Base-by-base conservation (phyloP, 2,888 invertebrate genomes). In the Orthosia incerta region DNA sequence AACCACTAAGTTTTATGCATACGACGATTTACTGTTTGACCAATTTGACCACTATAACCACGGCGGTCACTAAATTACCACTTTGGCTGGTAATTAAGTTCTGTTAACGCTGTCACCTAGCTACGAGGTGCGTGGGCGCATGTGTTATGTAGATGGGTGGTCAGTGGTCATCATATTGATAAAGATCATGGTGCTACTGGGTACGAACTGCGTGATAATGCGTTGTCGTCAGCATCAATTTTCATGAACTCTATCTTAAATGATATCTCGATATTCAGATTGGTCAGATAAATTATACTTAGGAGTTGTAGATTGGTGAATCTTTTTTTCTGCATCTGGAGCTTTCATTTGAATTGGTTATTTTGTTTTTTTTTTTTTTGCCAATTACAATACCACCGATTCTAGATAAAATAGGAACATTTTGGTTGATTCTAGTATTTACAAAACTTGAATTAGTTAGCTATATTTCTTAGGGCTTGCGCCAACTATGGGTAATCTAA, bases 81-180 rank as follows among this genome's bases (percentile, higher is more conserved):
- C 60, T 75, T 71, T 69, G 64, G 59, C 26, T 62, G 50, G 69
- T 79, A 77, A 81, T 85, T 85, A 85, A 79, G 60, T 55, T 71
- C 71, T 70, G 50, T 78, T 80, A 78, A 72, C 69, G 31, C 55
- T 12, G 70, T 65, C 55, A 56, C 56, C 66, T 46, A 53, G 73
- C 69, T 57, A 61, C 64, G 31, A 48, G 5, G 5, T 46, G 74
- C 68, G 82, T 79, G 50, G 82, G 79, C 53, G 76, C 61, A 56
- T 67, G 76, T 79, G 65, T 79, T 48, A 4, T 9, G 48, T 74
- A 26, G 31, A 57, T 74, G 75, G 75, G 80, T 80, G 79, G 80
- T 45, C 80, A 55, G 13, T 63, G 50, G 63, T 26, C 45, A 12
- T 68, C 57, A 31, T 71, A 64, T 20, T 64, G 61, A 74, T 80